Base-by-base conservation (phyloP, 2,888 invertebrate genomes). In the Cotesia congregata region DNA sequence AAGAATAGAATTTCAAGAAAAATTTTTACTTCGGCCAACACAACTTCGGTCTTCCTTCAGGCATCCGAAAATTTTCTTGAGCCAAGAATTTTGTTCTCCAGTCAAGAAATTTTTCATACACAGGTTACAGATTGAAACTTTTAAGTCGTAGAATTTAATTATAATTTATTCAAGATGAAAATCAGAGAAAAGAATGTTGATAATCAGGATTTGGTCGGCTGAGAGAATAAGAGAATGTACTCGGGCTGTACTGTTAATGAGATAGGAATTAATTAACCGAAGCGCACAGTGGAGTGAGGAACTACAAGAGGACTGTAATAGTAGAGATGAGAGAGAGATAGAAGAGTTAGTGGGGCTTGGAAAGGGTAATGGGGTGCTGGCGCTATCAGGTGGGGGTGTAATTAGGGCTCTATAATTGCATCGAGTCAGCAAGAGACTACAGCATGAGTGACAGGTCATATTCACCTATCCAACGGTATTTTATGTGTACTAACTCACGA, bases 261-360 rank as follows among this genome's bases (percentile, higher is more conserved):
- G 87, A 83, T 86, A 85, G 87, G 84, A 87, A 87, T 87, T 88
- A 88, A 88, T 88, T 88, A 87, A 87, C 85, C 84, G 83, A 82
- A 81, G 82, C 79, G 80, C 82, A 82, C 83, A 74, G 71, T 65
- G 72, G 38, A 67, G 75, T 75, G 65, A 72, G 72, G 72, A 9
- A 64, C 64, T 30, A 69, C 9, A 64, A 40, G 68, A 41, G 30
- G 74, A 65, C 38, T 69, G 64, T 65, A 68, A 40, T 40, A 73
- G 74, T 65, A 60, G 62, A 61, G 60, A 62, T 40, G 74, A 72
- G 67, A 61, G 62, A 9, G 72, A 67, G 59, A 40, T 39, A 59
- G 76, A 59, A 50, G 72, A 62, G 74, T 50, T 7, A 50, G 50
- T 50, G 12, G 12, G 67, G 71, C 61, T 61, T 12, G 76, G 64